Percentiles rank a stretch among this genome's conserved stretches.
phyloP scores from a whole-genome alignment of 2,113 vertebrate species.

The Hippocampus mohnikei region DNA sequence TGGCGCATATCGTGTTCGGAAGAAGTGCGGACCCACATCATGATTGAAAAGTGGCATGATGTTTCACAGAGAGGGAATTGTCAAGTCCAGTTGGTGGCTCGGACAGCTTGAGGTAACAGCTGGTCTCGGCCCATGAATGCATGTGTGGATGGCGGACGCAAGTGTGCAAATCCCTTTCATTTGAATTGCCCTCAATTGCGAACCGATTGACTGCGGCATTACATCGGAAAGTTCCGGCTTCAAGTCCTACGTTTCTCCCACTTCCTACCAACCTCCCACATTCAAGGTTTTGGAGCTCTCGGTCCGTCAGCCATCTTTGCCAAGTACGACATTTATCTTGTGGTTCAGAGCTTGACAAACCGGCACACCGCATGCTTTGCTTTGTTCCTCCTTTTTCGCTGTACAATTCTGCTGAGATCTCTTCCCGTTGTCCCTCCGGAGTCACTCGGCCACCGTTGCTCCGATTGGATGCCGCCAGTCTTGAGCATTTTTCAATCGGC shows the following conservation, averaged over 20 bases:
- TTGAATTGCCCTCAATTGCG: background rate
- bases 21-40: background rate
- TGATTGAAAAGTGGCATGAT: constrained; percentile 68
- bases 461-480: no score
- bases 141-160: background rate
- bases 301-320: no score
- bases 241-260: no score
- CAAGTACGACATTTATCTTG: no score
- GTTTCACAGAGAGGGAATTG: constrained; percentile 70
- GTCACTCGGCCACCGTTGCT: no score
- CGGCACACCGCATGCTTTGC: no score
- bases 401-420: no score
- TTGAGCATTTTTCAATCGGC: no score
- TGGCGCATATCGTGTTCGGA: background rate
- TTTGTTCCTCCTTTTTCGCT: no score
- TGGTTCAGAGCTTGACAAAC: no score
- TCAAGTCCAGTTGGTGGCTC: constrained; percentile 73
- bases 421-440: no score
- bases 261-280: background rate
- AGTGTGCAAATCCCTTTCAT: background rate
- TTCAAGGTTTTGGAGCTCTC: background rate
- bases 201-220: background rate
- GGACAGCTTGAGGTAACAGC: constrained; percentile 59
- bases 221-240: no score
- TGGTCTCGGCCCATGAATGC: constrained; percentile 32